A percentile compares a stretch with the other conserved stretches of the same genome.
Evolutionary conservation across 2,797 vertebrate species (phyloP).

Genomic region (Poeciliopsis presidionis): DNA sequence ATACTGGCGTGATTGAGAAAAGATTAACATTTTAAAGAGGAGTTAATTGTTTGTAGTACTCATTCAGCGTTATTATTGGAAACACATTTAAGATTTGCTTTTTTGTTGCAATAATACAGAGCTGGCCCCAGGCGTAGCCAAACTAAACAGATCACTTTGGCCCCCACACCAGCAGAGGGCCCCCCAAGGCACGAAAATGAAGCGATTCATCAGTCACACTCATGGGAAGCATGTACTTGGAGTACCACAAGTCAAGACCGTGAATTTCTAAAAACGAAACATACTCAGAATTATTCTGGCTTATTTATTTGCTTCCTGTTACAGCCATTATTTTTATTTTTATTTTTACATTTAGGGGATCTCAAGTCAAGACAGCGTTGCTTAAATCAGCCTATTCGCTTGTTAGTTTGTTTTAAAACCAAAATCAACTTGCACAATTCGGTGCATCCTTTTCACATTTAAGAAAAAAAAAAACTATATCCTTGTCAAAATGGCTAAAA

Average conservation of each 20-base stretch:
- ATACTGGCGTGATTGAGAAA: neutral
- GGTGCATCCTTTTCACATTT: neutral
- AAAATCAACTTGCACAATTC: neutral
- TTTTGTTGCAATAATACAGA: neutral
- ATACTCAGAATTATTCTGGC: neutral
- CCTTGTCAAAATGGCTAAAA: neutral
- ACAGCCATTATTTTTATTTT: neutral
- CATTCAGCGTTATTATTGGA: neutral
- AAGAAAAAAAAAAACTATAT: neutral
- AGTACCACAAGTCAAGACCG: neutral
- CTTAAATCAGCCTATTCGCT: neutral
- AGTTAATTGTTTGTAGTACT: neutral
- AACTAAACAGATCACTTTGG: neutral
- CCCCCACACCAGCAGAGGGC: neutral
- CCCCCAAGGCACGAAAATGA: neutral
- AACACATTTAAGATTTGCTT: neutral
- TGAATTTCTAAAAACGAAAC: neutral
- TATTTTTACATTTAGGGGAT: neutral
- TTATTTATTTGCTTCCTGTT: neutral
- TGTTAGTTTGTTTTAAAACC: neutral
- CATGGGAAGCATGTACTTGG: neutral
- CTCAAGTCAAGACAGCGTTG: neutral
- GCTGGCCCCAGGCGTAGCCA: neutral
- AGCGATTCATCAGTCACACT: neutral
- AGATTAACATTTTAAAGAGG: neutral